Evolutionary conservation across 2,113 vertebrate species (phyloP).

Genomic region (Heptranchias perlo): DNA sequence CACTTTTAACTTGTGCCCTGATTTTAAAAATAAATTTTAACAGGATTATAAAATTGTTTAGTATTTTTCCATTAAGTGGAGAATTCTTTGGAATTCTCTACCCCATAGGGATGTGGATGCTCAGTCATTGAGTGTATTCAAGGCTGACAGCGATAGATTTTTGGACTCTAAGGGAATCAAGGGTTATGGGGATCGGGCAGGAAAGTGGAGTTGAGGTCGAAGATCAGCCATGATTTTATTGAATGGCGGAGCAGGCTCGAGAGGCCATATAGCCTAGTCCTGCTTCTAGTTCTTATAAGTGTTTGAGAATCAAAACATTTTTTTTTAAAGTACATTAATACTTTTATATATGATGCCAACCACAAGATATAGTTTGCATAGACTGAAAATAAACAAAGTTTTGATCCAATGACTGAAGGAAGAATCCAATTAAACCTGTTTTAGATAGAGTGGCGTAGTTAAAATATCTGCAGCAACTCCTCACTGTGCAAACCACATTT

Average conservation of each 20-base stretch:
- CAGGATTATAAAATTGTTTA: not conserved
- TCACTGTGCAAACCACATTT: not conserved
- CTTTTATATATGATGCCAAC: not conserved
- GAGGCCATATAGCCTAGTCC: too few relatives aligned
- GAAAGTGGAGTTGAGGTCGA: too few relatives aligned
- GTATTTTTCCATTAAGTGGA: conserved; percentile 31
- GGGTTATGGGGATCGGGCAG: too few relatives aligned
- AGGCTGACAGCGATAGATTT: too few relatives aligned
- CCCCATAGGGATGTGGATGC: too few relatives aligned
- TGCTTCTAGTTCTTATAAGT: too few relatives aligned
- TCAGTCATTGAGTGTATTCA: too few relatives aligned
- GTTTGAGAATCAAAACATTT: not conserved
- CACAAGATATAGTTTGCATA: not conserved
- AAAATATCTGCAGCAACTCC: not conserved
- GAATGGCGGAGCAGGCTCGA: too few relatives aligned
- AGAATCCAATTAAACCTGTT: too few relatives aligned
- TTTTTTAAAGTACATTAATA: not conserved
- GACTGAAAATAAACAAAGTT: not conserved
- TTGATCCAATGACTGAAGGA: not conserved
- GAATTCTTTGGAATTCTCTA: too few relatives aligned
- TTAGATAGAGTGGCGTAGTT: not conserved
- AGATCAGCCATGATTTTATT: too few relatives aligned
- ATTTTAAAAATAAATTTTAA: not conserved
- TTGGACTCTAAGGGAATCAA: too few relatives aligned
- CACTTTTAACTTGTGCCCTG: not conserved